Conservation (phyloP, 2,797 vertebrate species). For the Falco rusticolus region DNA sequence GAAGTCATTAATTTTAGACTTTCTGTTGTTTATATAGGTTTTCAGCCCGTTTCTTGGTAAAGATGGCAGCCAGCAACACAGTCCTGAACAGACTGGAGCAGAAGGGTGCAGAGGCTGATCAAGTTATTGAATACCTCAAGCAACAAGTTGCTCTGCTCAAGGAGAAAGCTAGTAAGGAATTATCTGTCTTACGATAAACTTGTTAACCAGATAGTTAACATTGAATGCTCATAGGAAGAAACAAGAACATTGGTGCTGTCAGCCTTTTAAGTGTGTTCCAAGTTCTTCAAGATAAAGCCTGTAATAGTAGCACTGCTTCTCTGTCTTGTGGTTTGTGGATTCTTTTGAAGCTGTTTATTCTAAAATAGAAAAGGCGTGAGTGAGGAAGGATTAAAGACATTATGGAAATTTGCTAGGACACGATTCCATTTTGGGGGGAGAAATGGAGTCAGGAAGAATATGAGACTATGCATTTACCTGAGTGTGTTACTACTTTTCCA, state of each 20-base stretch:
- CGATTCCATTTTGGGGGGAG: background rate
- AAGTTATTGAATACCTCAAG: constrained; percentile 96
- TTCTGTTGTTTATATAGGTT: constrained; percentile 79
- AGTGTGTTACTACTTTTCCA: background rate
- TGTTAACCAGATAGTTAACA: background rate
- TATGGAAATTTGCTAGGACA: background rate
- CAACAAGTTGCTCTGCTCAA: constrained; percentile 95
- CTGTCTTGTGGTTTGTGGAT: background rate
- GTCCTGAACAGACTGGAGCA: constrained; percentile 91
- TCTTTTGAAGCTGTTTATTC: background rate
- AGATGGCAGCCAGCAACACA: constrained; percentile 89
- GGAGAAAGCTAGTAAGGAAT: constrained; percentile 93
- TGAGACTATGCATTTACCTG: background rate
- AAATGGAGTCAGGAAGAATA: background rate
- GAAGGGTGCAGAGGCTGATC: constrained; percentile 93
- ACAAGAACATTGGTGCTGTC: background rate
- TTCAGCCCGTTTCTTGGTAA: constrained; percentile 82
- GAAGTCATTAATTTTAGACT: constrained; percentile 2
- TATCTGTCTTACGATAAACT: background rate
- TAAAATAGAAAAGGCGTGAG: background rate
- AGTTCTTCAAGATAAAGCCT: background rate
- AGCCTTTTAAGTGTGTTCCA: background rate
- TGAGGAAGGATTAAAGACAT: background rate
- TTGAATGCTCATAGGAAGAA: background rate
- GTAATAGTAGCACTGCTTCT: background rate